Evolutionary conservation across 2,797 vertebrate genomes (phyloP).

Genomic region (Betta splendens): DNA sequence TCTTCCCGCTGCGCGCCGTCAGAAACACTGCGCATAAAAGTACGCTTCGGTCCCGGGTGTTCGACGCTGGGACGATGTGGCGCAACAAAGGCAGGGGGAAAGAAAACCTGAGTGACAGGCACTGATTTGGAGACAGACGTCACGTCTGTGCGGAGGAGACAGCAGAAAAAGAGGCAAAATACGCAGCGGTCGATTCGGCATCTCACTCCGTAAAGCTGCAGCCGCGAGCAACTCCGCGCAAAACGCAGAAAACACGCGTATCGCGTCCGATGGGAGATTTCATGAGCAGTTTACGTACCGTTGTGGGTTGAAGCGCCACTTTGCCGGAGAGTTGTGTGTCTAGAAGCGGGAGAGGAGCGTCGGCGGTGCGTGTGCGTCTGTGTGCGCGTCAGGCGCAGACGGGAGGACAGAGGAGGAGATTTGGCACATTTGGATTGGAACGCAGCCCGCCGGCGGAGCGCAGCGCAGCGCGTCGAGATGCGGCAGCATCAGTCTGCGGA

Average conservation of each 20-base stretch:
- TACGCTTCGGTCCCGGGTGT: conserved; percentile 11
- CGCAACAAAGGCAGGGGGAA: conserved; percentile 28
- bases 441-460: conserved; percentile 63
- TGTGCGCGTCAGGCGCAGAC: conserved; percentile 41
- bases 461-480: conserved; percentile 65
- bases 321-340: conserved; percentile 55
- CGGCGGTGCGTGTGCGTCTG: conserved; percentile 29
- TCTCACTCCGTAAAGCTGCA: conserved; percentile 29
- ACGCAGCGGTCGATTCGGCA: conserved; percentile 44
- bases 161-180: conserved; percentile 17
- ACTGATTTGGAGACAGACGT: conserved; percentile 34
- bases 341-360: conserved; percentile 44
- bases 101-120: conserved; percentile 12
- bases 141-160: conserved; percentile 39
- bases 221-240: conserved; percentile 10
- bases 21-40: conserved; percentile 53
- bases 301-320: conserved; percentile 47
- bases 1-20: conserved; percentile 7
- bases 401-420: conserved; percentile 62
- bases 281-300: conserved; percentile 67
- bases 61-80: conserved; percentile 12
- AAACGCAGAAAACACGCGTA: conserved; percentile 13
- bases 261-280: conserved; percentile 4
- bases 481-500: conserved; percentile 76
- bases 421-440: conserved; percentile 60